These are phyloP conservation scores for Chironomus riparius DNA, from an alignment of 2,888 invertebrate species.

Conservation along the genomic window DNA sequence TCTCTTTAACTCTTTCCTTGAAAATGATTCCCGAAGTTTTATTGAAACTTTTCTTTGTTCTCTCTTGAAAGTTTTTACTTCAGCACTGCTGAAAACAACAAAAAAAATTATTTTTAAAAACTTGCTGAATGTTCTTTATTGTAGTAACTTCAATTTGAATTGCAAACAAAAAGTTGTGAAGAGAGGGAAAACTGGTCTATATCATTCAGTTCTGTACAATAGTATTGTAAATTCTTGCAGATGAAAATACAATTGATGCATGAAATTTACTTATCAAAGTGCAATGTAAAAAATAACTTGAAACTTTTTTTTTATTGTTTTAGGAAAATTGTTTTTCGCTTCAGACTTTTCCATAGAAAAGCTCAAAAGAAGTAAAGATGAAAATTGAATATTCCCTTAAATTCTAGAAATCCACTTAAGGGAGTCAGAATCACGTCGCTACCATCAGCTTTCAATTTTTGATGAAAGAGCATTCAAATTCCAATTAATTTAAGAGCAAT, in stretches of 20 bases:
- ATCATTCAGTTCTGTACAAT: neutral
- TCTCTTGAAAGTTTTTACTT: neutral
- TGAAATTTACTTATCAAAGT: neutral
- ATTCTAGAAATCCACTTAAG: neutral
- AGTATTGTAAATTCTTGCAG: neutral
- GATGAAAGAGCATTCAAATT: constrained; percentile 2
- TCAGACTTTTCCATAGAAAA: neutral
- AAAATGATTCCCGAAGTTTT: neutral
- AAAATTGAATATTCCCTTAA: no score
- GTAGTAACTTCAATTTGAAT: neutral
- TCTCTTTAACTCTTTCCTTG: neutral
- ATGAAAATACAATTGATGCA: neutral
- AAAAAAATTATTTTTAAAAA: neutral
- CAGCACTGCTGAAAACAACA: neutral
- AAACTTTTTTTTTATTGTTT: no score
- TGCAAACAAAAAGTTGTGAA: neutral
- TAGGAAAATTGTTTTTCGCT: neutral
- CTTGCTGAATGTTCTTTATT: neutral
- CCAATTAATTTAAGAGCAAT: constrained; percentile 2
- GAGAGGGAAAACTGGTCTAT: neutral
- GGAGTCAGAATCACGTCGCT: neutral
- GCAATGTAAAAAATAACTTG: neutral
- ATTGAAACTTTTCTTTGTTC: neutral
- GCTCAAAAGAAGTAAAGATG: neutral
- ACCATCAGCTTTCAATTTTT: constrained; percentile 1